Evolutionary conservation across 2,888 invertebrate species (phyloP), one percentile per base, ranked within the genome.

Genomic region (Pristionchus japonicus): DNA sequence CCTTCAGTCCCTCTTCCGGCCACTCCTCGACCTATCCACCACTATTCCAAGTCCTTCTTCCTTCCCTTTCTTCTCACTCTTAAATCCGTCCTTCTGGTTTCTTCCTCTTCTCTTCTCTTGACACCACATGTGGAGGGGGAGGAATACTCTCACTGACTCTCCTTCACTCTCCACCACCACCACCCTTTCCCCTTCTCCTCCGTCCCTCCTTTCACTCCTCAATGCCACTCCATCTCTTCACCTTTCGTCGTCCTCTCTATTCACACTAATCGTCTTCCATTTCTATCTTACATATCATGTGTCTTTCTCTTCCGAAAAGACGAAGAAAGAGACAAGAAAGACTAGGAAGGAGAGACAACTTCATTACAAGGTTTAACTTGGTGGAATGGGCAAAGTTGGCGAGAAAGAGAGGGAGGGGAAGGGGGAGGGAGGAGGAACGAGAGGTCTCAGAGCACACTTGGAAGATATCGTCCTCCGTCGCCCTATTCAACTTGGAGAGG

Each of bases 301-400:
- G 83, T 49, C 52, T 57, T 83, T 49, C 83, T 49, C 57, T 83
- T 83, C 52, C n/a, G 57, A 49, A 83, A 57, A 83, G 57, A 80
- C 43, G 80, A 83, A 83, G 57, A 83, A 37, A 37, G 34, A 57
- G 83, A 57, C 49, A 83, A 83, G 83, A 57, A 57, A 52, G 83
- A 83, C 77, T 77, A 77, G 49, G 83, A 57, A 83, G 77, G 83
- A 64, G 85, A 85, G 40, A 85, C 85, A 85, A 85, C 85, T 85
- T 85, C 85, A 85, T 85, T 85, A 85, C 49, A 85, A 85, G 85
- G 85, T 85, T 85, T 85, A 85, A 85, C 61, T 85, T 64, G 61
- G 85, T 43, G 40, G 85, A 85, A 64, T 85, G 85, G 85, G 37
- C 40, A 31, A 85, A 77, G 77, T 77, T 43, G 43, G 77, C 43